phyloP scores from a whole-genome alignment of 2,797 vertebrate species.

The Darevskia nairensis region DNA sequence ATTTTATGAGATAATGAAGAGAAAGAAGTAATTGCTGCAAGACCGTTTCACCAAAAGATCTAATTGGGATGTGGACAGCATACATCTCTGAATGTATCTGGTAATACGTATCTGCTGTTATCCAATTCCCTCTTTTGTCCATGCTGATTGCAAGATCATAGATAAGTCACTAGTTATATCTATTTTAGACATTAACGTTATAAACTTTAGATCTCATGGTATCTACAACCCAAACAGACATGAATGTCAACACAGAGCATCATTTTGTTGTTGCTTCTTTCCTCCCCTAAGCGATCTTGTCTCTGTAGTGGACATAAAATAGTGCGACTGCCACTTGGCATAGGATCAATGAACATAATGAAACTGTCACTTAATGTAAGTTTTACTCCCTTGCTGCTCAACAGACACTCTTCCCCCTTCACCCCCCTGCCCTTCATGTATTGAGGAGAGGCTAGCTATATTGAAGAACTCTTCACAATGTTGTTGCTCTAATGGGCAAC shows the following conservation, averaged over 20 bases:
- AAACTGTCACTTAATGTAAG: slow-evolving; percentile 36
- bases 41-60: not conserved
- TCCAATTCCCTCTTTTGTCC: not conserved
- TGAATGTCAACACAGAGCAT: slow-evolving; percentile 7
- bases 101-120: not conserved
- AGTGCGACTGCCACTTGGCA: slow-evolving; percentile 26
- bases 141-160: not conserved
- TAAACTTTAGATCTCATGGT: not conserved
- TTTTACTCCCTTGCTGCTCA: slow-evolving; percentile 15
- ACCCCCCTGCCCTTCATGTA: not conserved
- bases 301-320: slow-evolving; percentile 28
- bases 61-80: not conserved
- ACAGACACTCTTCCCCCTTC: not conserved
- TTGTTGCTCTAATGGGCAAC: not conserved
- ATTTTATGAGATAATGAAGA: not conserved
- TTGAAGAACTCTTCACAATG: not conserved
- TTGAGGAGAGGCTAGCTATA: not conserved
- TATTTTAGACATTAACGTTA: slow-evolving; percentile 20
- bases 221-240: slow-evolving; percentile 3
- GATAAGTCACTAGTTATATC: not conserved
- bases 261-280: slow-evolving; percentile 20
- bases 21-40: not conserved
- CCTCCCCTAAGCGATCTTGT: slow-evolving; percentile 19
- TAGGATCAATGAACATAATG: slow-evolving; percentile 37
- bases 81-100: not conserved